These are phyloP conservation scores for Poeciliopsis turrubarensis DNA, from an alignment of 2,113 vertebrate species.

Conservation along the genomic window DNA sequence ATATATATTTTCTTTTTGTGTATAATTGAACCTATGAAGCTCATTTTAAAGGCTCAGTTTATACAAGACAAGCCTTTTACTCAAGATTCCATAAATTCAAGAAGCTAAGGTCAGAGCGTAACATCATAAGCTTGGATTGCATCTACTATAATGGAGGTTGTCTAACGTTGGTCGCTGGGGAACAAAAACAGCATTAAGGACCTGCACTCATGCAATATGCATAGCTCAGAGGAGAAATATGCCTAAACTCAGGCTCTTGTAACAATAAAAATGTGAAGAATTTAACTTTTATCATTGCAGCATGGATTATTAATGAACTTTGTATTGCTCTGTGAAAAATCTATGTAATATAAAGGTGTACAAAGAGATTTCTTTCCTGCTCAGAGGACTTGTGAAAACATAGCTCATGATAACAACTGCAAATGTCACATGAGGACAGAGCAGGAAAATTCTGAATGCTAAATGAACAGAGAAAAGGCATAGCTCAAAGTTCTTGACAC, in stretches of 20 bases:
- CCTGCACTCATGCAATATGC: slow-evolving; percentile 63
- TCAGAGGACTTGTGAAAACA: slow-evolving; percentile 22
- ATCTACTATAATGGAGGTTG: slow-evolving; percentile 38
- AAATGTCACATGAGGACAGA: slow-evolving; percentile 19
- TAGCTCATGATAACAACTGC: slow-evolving; percentile 3
- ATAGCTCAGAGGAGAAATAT: slow-evolving; percentile 47
- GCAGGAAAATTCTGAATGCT: not conserved
- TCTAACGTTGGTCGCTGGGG: slow-evolving; percentile 35
- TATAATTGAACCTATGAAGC: not conserved
- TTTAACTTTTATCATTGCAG: slow-evolving; percentile 39
- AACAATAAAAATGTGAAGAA: slow-evolving; percentile 33
- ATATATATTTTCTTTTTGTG: not conserved
- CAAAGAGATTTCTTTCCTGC: slow-evolving; percentile 24
- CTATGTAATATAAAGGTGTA: slow-evolving; percentile 30
- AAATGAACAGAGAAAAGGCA: not conserved
- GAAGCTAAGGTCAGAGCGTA: slow-evolving; percentile 4
- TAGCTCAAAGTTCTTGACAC: not conserved
- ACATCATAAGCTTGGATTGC: slow-evolving; percentile 20
- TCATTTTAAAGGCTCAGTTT: not conserved
- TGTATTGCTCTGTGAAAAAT: slow-evolving; percentile 37
- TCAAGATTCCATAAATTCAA: slow-evolving; percentile 1
- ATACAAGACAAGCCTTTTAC: not conserved
- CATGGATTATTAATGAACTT: slow-evolving; percentile 60
- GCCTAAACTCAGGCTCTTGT: slow-evolving; percentile 33
- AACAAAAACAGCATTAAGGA: slow-evolving; percentile 43